Percentiles rank a stretch among this genome's conserved stretches.
Evolutionary conservation across 2,797 vertebrate genomes (phyloP).

Genomic region (Ctenopoma kingsleyae): DNA sequence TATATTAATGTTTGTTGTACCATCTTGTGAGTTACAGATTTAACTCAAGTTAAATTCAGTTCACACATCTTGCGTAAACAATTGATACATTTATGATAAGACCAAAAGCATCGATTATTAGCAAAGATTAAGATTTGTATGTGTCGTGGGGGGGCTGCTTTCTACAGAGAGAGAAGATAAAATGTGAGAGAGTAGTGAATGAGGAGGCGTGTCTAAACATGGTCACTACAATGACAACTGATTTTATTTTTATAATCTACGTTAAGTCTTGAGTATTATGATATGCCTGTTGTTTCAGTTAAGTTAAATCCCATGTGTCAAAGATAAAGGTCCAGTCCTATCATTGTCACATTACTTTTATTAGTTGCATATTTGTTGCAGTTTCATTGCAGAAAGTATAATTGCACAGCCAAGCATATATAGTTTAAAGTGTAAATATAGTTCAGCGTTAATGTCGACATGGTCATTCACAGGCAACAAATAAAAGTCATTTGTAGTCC

Average conservation of each 20-base stretch:
- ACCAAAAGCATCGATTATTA: not conserved
- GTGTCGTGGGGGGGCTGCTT: not conserved
- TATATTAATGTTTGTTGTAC: not conserved
- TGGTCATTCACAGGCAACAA: conserved; percentile 29
- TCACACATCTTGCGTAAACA: not conserved
- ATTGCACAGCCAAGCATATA: too few relatives aligned
- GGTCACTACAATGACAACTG: not conserved
- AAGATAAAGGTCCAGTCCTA: too few relatives aligned
- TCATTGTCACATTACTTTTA: too few relatives aligned
- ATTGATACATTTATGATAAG: not conserved
- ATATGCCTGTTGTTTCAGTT: not conserved
- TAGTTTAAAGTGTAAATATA: not conserved
- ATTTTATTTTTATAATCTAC: not conserved
- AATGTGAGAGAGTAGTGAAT: not conserved
- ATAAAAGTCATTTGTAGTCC: conserved; percentile 20
- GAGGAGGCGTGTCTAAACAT: not conserved
- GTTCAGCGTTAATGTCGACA: not conserved
- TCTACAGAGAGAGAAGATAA: not conserved
- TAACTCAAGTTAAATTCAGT: not conserved
- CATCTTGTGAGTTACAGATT: not conserved
- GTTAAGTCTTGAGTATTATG: not conserved
- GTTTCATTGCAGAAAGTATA: too few relatives aligned
- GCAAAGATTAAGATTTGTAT: not conserved
- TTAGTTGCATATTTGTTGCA: too few relatives aligned
- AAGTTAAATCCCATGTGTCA: too few relatives aligned